phyloP scores from a whole-genome alignment of 2,888 invertebrate genomes.

The Lithophane ornitopus region DNA sequence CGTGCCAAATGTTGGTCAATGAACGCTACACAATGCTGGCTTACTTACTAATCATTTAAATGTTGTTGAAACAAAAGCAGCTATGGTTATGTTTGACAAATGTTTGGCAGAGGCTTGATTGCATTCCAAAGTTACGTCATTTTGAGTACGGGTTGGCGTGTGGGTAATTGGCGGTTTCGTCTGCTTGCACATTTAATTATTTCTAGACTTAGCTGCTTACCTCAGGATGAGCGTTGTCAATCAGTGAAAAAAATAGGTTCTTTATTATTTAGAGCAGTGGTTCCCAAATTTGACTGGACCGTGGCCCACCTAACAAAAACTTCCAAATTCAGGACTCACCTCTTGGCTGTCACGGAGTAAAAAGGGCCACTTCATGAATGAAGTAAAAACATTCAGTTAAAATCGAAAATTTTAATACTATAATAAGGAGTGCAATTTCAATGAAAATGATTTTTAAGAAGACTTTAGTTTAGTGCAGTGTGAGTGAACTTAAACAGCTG shows the following conservation, averaged over 20 bases:
- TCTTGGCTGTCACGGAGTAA: no score
- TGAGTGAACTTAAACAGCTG: no score
- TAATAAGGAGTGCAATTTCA: no score
- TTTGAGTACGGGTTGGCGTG: neutral
- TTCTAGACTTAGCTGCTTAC: neutral
- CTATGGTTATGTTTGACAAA: neutral
- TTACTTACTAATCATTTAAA: neutral
- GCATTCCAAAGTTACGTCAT: conserved; percentile 32
- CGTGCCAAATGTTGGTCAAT: conserved; percentile 18
- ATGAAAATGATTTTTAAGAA: no score
- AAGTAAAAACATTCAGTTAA: no score
- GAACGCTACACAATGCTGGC: neutral
- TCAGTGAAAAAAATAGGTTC: neutral
- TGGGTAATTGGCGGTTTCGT: neutral
- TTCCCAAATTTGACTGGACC: no score
- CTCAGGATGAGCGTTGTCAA: neutral
- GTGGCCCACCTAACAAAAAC: no score
- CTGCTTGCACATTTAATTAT: neutral
- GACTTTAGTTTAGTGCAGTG: no score
- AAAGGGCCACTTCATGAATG: no score
- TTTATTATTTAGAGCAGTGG: neutral
- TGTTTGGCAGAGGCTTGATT: conserved; percentile 16
- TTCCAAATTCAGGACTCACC: no score
- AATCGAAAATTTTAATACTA: no score
- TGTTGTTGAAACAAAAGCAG: neutral